phyloP scores from a whole-genome alignment of 2,113 vertebrate species.

The Chiloscyllium plagiosum region DNA sequence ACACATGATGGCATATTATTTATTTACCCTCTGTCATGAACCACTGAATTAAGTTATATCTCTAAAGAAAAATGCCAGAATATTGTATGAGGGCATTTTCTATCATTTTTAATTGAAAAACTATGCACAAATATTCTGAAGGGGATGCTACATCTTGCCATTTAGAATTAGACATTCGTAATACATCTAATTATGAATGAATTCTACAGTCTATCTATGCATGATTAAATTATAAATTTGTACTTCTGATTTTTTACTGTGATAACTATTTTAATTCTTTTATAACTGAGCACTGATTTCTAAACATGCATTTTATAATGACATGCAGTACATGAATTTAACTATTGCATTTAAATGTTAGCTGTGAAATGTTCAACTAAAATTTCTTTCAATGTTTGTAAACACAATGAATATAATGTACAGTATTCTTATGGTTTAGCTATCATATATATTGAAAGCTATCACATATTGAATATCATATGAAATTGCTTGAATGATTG shows the following conservation, averaged over 20 bases:
- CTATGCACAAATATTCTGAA: neutral
- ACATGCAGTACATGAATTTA: neutral
- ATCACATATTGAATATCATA: neutral
- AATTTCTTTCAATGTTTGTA: neutral
- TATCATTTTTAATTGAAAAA: neutral
- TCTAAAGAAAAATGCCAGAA: neutral
- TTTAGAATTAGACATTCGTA: neutral
- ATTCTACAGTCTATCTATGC: neutral
- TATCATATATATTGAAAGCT: neutral
- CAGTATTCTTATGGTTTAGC: too few species aligned
- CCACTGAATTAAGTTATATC: neutral
- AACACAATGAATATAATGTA: neutral
- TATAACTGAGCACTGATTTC: neutral
- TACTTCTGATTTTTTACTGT: neutral
- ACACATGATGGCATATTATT: neutral
- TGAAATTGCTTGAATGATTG: neutral
- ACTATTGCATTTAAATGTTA: neutral
- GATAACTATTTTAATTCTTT: neutral
- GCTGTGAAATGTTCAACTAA: neutral
- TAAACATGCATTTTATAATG: slow-evolving; percentile 16
- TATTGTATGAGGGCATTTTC: neutral
- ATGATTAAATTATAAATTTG: slow-evolving; percentile 3
- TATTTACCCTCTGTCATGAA: slow-evolving; percentile 1
- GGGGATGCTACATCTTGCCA: neutral
- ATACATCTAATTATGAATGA: neutral